Conservation (phyloP, 2,113 vertebrate species). For the Australoheros scitulus region DNA sequence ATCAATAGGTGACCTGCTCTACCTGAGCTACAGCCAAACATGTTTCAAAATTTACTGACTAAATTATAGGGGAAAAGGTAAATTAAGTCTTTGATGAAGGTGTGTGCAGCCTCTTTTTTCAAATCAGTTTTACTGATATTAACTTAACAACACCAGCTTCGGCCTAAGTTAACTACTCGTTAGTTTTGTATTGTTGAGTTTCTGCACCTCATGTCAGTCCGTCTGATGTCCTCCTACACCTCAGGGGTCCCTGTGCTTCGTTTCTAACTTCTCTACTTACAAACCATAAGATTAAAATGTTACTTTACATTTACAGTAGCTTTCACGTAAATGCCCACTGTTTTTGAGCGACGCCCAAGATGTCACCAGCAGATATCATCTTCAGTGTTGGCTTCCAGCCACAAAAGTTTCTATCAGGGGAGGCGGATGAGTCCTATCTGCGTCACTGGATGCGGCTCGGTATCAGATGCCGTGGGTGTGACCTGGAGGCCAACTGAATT, state of each 20-base stretch:
- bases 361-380: slow-evolving; percentile 50
- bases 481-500: slow-evolving; percentile 39
- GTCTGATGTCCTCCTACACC: background rate
- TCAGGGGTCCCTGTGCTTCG: background rate
- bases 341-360: background rate
- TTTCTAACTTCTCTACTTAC: background rate
- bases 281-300: background rate
- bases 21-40: too few relatives aligned
- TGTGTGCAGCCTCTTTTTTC: too few relatives aligned
- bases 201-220: background rate
- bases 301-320: background rate
- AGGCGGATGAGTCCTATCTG: background rate
- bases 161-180: background rate
- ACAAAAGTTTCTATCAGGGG: slow-evolving; percentile 21
- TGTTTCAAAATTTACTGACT: background rate
- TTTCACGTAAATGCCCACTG: background rate
- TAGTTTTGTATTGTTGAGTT: background rate
- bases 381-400: slow-evolving; percentile 6
- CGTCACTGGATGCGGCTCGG: slow-evolving; percentile 37
- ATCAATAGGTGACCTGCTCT: too few relatives aligned
- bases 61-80: background rate
- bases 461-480: slow-evolving; percentile 48
- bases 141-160: background rate
- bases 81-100: too few relatives aligned
- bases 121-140: background rate